Percentiles rank a stretch among this genome's conserved stretches.
phyloP scores from a whole-genome alignment of 2,113 vertebrate species.

The Pituophis catenifer region DNA sequence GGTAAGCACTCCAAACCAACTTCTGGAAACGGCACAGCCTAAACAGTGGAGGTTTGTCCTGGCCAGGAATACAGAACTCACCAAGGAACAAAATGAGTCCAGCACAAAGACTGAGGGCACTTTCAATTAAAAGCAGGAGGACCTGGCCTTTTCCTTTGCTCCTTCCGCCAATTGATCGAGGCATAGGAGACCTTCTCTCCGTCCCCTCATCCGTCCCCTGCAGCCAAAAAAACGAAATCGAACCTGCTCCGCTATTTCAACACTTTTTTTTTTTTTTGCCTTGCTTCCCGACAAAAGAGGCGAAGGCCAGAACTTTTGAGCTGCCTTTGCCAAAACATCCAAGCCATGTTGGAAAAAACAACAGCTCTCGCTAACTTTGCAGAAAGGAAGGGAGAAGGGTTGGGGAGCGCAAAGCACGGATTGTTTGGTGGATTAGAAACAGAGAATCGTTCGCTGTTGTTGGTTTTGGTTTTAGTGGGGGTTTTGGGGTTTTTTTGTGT shows the following conservation, averaged over 20 bases:
- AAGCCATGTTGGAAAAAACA: slow-evolving; percentile 17
- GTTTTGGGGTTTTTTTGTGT: too few species aligned
- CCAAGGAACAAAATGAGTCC: slow-evolving; percentile 48
- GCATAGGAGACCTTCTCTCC: background rate
- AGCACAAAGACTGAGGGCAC: slow-evolving; percentile 48
- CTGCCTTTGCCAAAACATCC: background rate
- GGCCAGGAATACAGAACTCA: slow-evolving; percentile 36
- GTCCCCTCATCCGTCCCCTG: background rate
- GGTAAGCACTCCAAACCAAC: slow-evolving; percentile 25
- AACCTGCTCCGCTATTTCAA: slow-evolving; percentile 31
- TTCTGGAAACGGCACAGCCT: slow-evolving; percentile 52
- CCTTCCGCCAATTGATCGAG: background rate
- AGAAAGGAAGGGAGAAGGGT: too few species aligned
- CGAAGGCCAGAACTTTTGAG: background rate
- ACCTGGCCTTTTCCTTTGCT: background rate
- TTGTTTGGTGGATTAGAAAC: background rate
- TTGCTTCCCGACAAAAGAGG: background rate
- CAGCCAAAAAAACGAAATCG: background rate
- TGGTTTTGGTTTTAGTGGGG: too few species aligned
- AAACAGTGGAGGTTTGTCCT: slow-evolving; percentile 48
- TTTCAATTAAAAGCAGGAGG: slow-evolving; percentile 23
- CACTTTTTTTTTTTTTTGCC: background rate
- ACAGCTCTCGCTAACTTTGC: background rate
- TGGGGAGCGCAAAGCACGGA: background rate
- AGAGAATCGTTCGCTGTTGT: background rate